These are phyloP conservation scores for Alexandromys fortis DNA, from an alignment of 2,113 vertebrate species.

Conservation along the genomic window DNA sequence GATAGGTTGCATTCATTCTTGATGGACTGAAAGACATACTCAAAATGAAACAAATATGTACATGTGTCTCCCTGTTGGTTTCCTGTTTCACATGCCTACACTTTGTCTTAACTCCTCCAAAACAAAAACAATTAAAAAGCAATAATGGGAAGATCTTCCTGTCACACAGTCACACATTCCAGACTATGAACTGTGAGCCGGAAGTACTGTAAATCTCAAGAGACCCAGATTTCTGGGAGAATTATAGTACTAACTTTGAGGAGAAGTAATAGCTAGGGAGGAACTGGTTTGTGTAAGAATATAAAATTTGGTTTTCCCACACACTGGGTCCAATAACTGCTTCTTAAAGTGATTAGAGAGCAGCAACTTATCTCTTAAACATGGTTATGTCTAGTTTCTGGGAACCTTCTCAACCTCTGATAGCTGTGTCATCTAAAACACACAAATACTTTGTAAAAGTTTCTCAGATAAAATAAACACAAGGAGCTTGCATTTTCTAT, in stretches of 20 bases:
- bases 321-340: neutral
- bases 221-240: conserved; percentile 10
- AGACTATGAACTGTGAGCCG: neutral
- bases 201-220: conserved; percentile 11
- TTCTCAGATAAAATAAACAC: neutral
- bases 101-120: neutral
- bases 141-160: neutral
- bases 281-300: neutral
- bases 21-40: neutral
- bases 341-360: neutral
- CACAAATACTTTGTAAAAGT: neutral
- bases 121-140: neutral
- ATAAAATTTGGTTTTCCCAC: neutral
- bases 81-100: conserved; percentile 40
- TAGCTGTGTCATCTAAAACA: neutral
- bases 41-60: neutral
- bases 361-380: neutral
- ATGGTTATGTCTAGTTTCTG: neutral
- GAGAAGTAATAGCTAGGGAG: neutral
- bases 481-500: neutral
- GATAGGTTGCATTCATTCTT: neutral
- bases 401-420: neutral
- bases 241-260: neutral
- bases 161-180: neutral
- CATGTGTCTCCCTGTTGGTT: neutral